Evolutionary conservation across 2,888 invertebrate species (phyloP), one percentile per base, ranked within the genome.

Genomic region (Papilio elwesi): DNA sequence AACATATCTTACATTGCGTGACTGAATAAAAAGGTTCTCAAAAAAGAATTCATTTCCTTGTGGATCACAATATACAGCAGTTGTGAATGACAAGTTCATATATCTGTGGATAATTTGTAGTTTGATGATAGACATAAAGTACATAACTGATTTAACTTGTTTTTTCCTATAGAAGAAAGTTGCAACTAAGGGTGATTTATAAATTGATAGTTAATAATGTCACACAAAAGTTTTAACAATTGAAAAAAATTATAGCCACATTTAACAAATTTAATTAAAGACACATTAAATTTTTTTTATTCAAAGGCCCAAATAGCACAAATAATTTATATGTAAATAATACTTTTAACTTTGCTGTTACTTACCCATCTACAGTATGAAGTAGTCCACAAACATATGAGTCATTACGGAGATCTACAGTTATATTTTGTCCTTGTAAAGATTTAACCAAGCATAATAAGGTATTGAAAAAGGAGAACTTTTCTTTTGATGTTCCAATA

Each of bases 381-480:
- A 96, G 87, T 77, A 87, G 87, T 59, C 96, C 96, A 81, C 94
- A 94, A 51, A 96, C 91, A 81, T 92, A 94, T 0, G 95, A 88
- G 81, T 96, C 96, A 86, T 96, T 95, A 78, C 96, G 90, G 63
- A 96, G 88, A 87, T 96, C 96, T 47, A 96, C 90, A 36, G 94
- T 95, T 6, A 96, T 95, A 79, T 94, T 94, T 78, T 94, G 87
- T 10, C 94, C 94, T 87, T 95, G 94, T 69, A 96, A 87, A 69
- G 95, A 94, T 90, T 95, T 95, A 51, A 96, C 90, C 78, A 96
- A 88, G 80, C 96, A 94, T n/a, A 95, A 82, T 76, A 96, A 86
- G 73, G 94, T 95, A 80, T 96, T 96, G 75, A 95, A 94, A 77
- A 94, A 94, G 70, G 87, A 89, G 81, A 89, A 93, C 77, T 86